Base-by-base conservation (phyloP, 2,113 vertebrate species). In the Psilopsiagon aurifrons region DNA sequence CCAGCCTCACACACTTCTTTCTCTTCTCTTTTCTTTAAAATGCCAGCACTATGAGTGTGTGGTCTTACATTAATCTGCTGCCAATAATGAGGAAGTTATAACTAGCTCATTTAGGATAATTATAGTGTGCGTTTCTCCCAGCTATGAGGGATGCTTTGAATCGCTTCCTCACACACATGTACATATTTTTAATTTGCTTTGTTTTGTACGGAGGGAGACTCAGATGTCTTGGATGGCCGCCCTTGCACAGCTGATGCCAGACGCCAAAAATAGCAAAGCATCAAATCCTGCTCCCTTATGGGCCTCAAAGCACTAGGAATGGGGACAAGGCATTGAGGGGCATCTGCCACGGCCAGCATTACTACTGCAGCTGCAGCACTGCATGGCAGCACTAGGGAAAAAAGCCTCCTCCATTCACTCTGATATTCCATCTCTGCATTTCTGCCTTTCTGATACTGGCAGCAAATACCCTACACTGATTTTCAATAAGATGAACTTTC, bases 51-150 rank as follows among this genome's bases (percentile, higher is more conserved):
- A 39, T 66, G 54, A 88, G 59, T 27, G 47, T 69, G 43, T 96
- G 95, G 51, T 94, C 88, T 47, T 83, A 82, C 88, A 46, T 71
- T 95, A 95, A 95, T 82, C 67, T 62, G 47, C 81, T 93, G 94
- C 95, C 95, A 92, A 24, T 79, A 51, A 2, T 4, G 55, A 90
- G 97, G 92, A 96, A 94, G 85, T 90, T 94, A 80, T 89, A 98
- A 97, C 95, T 93, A 94, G 93, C 95, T 97, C 97, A 31, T 92
- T 92, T 93, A 70, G 73, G 88, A 93, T 96, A 91, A 97, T 96
- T 97, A 96, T 91, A 96, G 95, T 75, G 91, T 55, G 67, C 60
- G 4, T 96, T 97, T 96, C 94, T 97, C 96, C 94, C 93, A 97
- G 90, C 73, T 91, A 91, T 79, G 94, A 96, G 94, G 96, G 96